These are phyloP conservation scores for Meloe dianella DNA, from an alignment of 2,888 invertebrate genomes.

Conservation along the genomic window DNA sequence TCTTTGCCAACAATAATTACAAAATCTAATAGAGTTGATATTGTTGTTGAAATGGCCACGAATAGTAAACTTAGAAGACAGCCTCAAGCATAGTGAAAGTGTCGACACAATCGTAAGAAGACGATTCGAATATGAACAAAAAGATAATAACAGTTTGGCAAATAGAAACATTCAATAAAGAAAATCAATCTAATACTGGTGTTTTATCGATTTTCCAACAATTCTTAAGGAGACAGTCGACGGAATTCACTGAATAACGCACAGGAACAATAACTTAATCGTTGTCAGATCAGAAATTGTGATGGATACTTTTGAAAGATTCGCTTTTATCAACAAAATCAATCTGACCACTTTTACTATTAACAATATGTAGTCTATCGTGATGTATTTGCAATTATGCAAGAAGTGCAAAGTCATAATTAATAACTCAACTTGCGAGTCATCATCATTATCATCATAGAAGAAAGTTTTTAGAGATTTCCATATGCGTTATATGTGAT, in stretches of 20 bases:
- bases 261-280: no score
- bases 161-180: not conserved
- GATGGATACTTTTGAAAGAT: not conserved
- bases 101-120: not conserved
- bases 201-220: no score
- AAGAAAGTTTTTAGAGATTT: constrained; percentile 24
- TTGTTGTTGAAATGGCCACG: not conserved
- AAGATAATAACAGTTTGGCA: not conserved
- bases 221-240: no score
- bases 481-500: constrained; percentile 16
- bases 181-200: not conserved
- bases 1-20: not conserved
- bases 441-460: constrained; percentile 20
- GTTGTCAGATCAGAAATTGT: no score
- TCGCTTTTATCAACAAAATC: not conserved
- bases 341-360: not conserved
- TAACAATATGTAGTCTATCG: constrained; percentile 11
- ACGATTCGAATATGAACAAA: not conserved
- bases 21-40: not conserved
- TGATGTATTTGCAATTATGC: constrained; percentile 24
- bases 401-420: constrained; percentile 31
- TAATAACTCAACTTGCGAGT: constrained; percentile 25
- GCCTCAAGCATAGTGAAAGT: constrained; percentile 2
- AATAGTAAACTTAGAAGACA: not conserved
- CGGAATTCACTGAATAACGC: no score